Conservation (phyloP, 1,140 invertebrate species). For the Phocides pigmalion region DNA sequence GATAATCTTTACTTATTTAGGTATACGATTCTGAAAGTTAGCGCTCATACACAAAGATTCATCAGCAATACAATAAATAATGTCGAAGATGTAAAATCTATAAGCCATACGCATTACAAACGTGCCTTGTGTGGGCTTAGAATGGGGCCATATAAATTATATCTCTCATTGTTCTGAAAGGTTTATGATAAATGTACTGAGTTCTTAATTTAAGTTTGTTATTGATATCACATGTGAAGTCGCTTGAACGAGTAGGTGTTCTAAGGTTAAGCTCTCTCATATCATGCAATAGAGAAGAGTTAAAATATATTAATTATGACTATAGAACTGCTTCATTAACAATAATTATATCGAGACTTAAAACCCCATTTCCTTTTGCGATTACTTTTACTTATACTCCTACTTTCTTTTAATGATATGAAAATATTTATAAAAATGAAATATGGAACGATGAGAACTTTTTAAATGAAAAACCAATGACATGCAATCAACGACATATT, state of each 20-base stretch:
- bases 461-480: too few species aligned
- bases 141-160: slow-evolving; percentile 59
- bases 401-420: too few species aligned
- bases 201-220: slow-evolving; percentile 52
- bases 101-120: slow-evolving; percentile 47
- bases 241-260: slow-evolving; percentile 12
- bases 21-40: background rate
- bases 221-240: slow-evolving; percentile 31
- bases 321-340: too few species aligned
- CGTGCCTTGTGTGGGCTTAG: slow-evolving; percentile 56
- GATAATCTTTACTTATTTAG: too few species aligned
- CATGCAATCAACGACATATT: too few species aligned
- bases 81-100: slow-evolving; percentile 51
- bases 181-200: slow-evolving; percentile 63
- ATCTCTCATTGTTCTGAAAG: slow-evolving; percentile 61
- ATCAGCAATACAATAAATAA: slow-evolving; percentile 38
- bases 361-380: too few species aligned
- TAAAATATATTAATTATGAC: too few species aligned
- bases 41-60: slow-evolving; percentile 6
- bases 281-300: too few species aligned
- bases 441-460: too few species aligned
- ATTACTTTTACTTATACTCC: too few species aligned
- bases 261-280: background rate
- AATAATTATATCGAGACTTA: too few species aligned
- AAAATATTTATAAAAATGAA: too few species aligned